phyloP scores from a whole-genome alignment of 2,888 invertebrate species.

The Phalera bucephala region DNA sequence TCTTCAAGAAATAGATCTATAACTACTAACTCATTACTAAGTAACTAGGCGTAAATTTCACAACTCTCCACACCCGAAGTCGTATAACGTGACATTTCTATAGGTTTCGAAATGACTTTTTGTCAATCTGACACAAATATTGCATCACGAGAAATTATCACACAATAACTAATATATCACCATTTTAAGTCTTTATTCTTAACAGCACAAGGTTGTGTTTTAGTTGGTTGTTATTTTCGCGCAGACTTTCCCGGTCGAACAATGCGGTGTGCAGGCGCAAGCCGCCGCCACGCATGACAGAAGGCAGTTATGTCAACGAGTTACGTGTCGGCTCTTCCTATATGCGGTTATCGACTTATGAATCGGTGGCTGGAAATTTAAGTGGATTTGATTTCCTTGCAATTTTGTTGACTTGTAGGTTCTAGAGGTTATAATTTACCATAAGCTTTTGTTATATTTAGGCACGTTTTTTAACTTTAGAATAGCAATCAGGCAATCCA shows the following conservation, averaged over 20 bases:
- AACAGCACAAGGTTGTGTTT: conserved; percentile 7
- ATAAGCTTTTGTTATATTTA: too few species aligned
- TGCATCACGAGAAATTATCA: conserved; percentile 13
- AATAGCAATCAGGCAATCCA: too few species aligned
- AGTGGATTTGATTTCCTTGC: background rate
- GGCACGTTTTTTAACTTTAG: too few species aligned
- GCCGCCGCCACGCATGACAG: conserved; percentile 23
- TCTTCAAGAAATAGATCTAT: too few species aligned
- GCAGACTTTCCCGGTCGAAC: conserved; percentile 13
- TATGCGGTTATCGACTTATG: conserved; percentile 13
- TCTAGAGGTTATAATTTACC: too few species aligned
- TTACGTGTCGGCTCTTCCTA: conserved; percentile 29
- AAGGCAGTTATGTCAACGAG: conserved; percentile 31
- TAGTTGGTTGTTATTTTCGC: conserved; percentile 3
- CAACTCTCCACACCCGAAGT: too few species aligned
- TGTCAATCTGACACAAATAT: conserved; percentile 9
- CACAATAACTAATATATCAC: conserved; percentile 7
- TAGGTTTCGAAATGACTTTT: conserved; percentile 3
- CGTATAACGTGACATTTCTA: conserved; percentile 2
- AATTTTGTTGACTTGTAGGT: background rate
- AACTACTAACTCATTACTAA: too few species aligned
- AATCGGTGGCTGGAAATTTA: background rate
- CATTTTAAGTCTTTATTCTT: background rate
- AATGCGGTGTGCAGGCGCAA: conserved; percentile 13
- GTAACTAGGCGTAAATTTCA: too few species aligned